These are phyloP conservation scores for Gymnopithys bicolor DNA, from an alignment of 2,797 vertebrate species.

Conservation along the genomic window DNA sequence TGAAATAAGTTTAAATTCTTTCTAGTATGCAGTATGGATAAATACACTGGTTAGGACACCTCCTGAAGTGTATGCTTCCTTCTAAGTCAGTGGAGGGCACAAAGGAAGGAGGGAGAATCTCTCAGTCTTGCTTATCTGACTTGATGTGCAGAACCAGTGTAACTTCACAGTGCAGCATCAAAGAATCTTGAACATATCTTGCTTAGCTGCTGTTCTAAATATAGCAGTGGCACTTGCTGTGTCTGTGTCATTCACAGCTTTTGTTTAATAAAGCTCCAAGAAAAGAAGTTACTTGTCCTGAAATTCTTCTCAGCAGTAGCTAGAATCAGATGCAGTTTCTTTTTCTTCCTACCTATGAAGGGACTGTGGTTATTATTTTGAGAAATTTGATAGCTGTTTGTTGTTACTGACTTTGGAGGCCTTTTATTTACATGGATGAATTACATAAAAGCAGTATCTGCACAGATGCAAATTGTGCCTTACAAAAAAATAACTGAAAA, in stretches of 20 bases:
- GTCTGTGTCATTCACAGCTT: constrained; percentile 36
- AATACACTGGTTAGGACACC: background rate
- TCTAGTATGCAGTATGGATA: background rate
- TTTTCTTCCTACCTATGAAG: background rate
- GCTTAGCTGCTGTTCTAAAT: constrained; percentile 70
- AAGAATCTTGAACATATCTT: constrained; percentile 23
- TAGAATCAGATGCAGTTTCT: background rate
- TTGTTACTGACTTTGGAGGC: background rate
- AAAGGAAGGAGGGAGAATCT: background rate
- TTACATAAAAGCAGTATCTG: background rate
- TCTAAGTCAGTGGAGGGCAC: background rate
- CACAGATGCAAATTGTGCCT: background rate
- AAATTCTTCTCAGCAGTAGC: background rate
- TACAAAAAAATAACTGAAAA: background rate
- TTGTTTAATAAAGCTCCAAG: background rate
- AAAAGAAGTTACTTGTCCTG: background rate
- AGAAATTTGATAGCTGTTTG: background rate
- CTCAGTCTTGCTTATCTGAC: background rate
- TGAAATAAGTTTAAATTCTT: background rate
- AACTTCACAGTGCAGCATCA: background rate
- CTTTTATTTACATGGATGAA: background rate
- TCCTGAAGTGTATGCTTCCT: background rate
- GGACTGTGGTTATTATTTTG: background rate
- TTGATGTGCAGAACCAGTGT: constrained; percentile 1
- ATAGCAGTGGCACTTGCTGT: constrained; percentile 51